phyloP scores from a whole-genome alignment of 2,888 invertebrate species.

The Drosophila cognata region DNA sequence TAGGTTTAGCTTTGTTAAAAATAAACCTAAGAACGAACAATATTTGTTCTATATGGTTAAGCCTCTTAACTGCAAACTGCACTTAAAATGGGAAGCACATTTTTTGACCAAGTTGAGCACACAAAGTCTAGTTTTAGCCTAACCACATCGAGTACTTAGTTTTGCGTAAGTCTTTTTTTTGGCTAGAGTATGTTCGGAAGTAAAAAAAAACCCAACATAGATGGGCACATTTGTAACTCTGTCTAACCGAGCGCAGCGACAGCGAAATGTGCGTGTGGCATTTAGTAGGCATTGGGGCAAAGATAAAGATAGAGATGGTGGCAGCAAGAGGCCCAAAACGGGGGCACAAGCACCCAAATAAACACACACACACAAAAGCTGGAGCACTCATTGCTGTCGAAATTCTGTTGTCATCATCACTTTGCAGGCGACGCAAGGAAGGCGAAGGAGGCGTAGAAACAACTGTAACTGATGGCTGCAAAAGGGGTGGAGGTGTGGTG shows the following conservation, averaged over 20 bases:
- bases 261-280: slow-evolving; percentile 78
- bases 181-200: slow-evolving; percentile 36
- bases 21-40: background rate
- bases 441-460: slow-evolving; percentile 26
- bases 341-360: slow-evolving; percentile 12
- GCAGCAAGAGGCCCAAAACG: slow-evolving; percentile 23
- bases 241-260: slow-evolving; percentile 73
- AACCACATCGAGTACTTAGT: background rate
- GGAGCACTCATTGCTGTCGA: slow-evolving; percentile 49
- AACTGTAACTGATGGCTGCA: slow-evolving; percentile 35
- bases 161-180: background rate
- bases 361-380: slow-evolving; percentile 15
- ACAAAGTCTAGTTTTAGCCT: background rate
- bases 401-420: slow-evolving; percentile 79
- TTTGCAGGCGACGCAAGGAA: slow-evolving; percentile 50
- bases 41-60: background rate
- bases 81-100: background rate
- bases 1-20: background rate
- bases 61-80: background rate
- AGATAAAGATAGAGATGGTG: slow-evolving; percentile 37
- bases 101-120: background rate
- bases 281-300: slow-evolving; percentile 53
- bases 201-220: slow-evolving; percentile 31
- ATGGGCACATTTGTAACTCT: slow-evolving; percentile 75
- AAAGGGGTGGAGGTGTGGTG: slow-evolving; percentile 4